Percentiles rank a stretch among this genome's conserved stretches.
These are phyloP conservation scores for Microtus obscurus DNA, from an alignment of 2,797 vertebrate genomes.

Conservation along the genomic window DNA sequence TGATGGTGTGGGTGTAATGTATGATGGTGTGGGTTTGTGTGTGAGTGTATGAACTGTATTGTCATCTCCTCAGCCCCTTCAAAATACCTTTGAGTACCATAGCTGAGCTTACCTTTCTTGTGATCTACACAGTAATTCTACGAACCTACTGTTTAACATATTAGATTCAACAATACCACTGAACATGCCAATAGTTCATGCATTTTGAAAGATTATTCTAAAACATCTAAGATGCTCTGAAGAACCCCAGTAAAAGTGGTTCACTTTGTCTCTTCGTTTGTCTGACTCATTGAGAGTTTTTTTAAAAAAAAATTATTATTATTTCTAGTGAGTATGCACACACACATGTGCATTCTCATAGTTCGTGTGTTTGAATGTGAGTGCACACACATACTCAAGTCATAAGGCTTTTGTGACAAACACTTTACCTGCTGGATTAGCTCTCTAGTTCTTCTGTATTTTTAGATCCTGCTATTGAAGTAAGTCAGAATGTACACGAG, in stretches of 20 bases:
- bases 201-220: neutral
- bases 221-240: slow-evolving; percentile 1
- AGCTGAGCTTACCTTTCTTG: neutral
- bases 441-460: neutral
- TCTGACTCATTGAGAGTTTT: neutral
- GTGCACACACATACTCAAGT: neutral
- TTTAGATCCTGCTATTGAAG: neutral
- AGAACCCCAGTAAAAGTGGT: neutral
- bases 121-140: neutral
- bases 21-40: neutral
- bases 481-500: neutral
- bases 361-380: neutral
- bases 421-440: neutral
- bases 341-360: neutral
- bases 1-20: neutral
- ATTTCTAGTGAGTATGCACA: neutral
- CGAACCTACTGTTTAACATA: neutral
- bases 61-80: neutral
- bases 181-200: neutral
- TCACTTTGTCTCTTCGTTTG: neutral
- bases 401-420: neutral
- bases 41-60: neutral
- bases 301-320: neutral
- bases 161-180: neutral
- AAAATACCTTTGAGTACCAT: neutral